Conservation (phyloP, 2,888 invertebrate genomes). For the Mayetiola destructor region DNA sequence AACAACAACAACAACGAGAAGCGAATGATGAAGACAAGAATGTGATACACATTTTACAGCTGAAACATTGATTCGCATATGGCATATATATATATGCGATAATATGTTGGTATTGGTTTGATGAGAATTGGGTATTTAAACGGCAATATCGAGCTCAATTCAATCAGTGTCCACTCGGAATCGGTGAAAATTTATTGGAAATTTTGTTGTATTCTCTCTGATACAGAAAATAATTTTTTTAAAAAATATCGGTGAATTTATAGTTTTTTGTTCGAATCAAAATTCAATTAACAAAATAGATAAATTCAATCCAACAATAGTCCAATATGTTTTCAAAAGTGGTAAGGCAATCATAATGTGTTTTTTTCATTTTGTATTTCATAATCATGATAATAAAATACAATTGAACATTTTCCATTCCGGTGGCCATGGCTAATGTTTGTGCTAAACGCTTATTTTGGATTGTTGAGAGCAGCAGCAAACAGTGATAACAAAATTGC, state of each 20-base stretch:
- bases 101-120: background rate
- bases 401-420: too few species aligned
- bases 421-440: too few species aligned
- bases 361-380: too few species aligned
- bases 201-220: background rate
- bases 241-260: background rate
- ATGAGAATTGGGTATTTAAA: constrained; percentile 4
- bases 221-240: background rate
- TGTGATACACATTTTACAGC: background rate
- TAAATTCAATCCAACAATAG: constrained; percentile 11
- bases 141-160: background rate
- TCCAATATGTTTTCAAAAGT: constrained; percentile 13
- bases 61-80: constrained; percentile 1
- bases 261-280: constrained; percentile 9
- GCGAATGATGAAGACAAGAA: background rate
- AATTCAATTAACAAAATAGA: constrained; percentile 12
- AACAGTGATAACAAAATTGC: too few species aligned
- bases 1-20: background rate
- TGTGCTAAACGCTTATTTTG: too few species aligned
- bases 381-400: too few species aligned
- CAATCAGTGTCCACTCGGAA: constrained; percentile 3
- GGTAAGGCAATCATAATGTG: constrained; percentile 5
- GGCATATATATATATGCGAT: background rate
- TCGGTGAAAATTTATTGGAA: constrained; percentile 10
- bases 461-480: too few species aligned